These are phyloP conservation scores for Babylonia areolata DNA, from an alignment of 1,140 invertebrate species.

Conservation along the genomic window DNA sequence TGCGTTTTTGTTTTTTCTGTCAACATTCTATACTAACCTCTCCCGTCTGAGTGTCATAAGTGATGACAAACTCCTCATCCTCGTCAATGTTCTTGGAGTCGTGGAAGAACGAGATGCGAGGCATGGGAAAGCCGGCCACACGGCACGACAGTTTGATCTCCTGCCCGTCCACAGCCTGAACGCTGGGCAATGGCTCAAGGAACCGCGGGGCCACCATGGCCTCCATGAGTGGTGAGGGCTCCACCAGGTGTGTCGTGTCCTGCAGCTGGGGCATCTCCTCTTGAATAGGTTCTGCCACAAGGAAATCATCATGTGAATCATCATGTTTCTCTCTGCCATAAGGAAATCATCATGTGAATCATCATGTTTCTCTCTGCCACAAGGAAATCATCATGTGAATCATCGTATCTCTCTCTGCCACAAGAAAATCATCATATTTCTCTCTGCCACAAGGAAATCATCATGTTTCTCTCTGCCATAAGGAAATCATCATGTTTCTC, in stretches of 20 bases:
- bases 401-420: too few species aligned
- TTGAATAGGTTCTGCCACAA: slow-evolving; percentile 62
- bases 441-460: slow-evolving; percentile 52
- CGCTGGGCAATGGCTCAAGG: slow-evolving; percentile 56
- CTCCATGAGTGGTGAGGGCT: slow-evolving; percentile 58
- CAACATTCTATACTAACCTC: slow-evolving; percentile 54
- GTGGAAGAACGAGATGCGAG: slow-evolving; percentile 74
- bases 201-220: slow-evolving; percentile 73
- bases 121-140: slow-evolving; percentile 70
- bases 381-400: slow-evolving; percentile 7
- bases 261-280: slow-evolving; percentile 57
- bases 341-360: too few species aligned
- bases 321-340: too few species aligned
- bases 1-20: too few species aligned
- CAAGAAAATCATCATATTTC: too few species aligned
- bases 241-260: slow-evolving; percentile 46
- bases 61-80: slow-evolving; percentile 74
- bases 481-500: neutral
- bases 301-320: neutral
- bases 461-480: too few species aligned
- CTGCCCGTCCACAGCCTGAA: slow-evolving; percentile 69
- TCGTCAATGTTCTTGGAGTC: slow-evolving; percentile 74
- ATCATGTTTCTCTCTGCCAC: too few species aligned
- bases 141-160: slow-evolving; percentile 70
- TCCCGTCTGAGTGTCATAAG: slow-evolving; percentile 71